Conservation (phyloP, 2,888 invertebrate species). For the Parasteatoda lunata region DNA sequence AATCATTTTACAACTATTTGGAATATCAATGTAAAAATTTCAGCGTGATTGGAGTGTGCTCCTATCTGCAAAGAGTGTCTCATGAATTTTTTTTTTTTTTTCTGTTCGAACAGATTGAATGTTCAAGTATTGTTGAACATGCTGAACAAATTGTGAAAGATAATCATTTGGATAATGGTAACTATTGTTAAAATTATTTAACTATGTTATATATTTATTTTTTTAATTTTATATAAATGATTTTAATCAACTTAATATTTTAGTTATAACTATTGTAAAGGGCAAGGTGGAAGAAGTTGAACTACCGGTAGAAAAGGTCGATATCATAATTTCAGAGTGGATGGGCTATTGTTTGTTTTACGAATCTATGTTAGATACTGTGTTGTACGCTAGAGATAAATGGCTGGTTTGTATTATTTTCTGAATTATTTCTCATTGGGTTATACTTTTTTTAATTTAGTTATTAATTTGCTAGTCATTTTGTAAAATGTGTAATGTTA, state of each 20-base stretch:
- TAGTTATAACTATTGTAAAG: constrained; percentile 69
- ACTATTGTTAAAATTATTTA: constrained; percentile 92
- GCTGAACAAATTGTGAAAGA: constrained; percentile 93
- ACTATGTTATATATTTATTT: not conserved
- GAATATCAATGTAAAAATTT: too few relatives aligned
- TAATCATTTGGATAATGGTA: constrained; percentile 76
- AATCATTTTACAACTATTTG: too few relatives aligned
- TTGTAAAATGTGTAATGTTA: too few relatives aligned
- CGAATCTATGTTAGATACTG: constrained; percentile 99
- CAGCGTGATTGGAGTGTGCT: too few relatives aligned
- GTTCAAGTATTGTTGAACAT: constrained; percentile 98
- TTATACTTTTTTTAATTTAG: too few relatives aligned
- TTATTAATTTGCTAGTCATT: too few relatives aligned
- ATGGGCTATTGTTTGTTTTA: constrained; percentile 95
- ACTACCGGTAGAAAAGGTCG: constrained; percentile 91
- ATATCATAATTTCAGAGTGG: constrained; percentile 91
- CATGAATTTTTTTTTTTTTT: not conserved
- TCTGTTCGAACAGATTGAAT: constrained; percentile 82
- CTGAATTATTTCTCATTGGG: not conserved
- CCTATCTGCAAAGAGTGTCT: too few relatives aligned
- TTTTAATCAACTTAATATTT: not conserved
- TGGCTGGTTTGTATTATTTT: constrained; percentile 81
- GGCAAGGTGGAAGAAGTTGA: constrained; percentile 88
- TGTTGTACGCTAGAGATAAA: constrained; percentile 87
- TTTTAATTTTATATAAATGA: not conserved